phyloP scores from a whole-genome alignment of 2,797 vertebrate species.

The Muscicapa striata region DNA sequence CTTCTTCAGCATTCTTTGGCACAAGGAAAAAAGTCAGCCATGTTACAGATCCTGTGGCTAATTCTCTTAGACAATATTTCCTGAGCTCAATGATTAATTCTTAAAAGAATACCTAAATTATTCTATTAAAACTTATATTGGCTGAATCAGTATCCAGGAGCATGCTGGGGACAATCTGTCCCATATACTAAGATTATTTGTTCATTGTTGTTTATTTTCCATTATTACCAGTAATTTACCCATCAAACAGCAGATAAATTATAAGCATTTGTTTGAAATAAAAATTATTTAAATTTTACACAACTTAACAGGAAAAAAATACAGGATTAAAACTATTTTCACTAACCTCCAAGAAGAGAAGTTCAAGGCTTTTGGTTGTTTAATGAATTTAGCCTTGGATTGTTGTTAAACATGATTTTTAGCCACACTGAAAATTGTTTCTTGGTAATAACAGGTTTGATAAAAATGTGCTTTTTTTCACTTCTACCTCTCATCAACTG shows the following conservation, averaged over 20 bases:
- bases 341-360: not conserved
- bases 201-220: not conserved
- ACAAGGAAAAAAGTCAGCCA: not conserved
- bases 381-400: conserved; percentile 47
- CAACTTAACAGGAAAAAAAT: not conserved
- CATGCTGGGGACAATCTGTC: not conserved
- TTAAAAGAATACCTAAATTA: not conserved
- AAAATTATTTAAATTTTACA: not conserved
- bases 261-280: not conserved
- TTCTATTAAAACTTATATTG: not conserved
- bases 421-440: conserved; percentile 60
- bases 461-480: not conserved
- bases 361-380: not conserved
- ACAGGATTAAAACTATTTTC: not conserved
- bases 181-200: not conserved
- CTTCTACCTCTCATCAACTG: conserved; percentile 53
- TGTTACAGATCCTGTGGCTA: not conserved
- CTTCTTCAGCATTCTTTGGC: not conserved
- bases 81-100: not conserved
- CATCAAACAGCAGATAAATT: not conserved
- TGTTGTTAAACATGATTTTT: conserved; percentile 64
- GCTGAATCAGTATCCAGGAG: not conserved
- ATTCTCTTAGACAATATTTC: not conserved
- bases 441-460: conserved; percentile 72
- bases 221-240: not conserved